Evolutionary conservation across 2,797 vertebrate genomes (phyloP).

Genomic region (Epinephelus awoara): DNA sequence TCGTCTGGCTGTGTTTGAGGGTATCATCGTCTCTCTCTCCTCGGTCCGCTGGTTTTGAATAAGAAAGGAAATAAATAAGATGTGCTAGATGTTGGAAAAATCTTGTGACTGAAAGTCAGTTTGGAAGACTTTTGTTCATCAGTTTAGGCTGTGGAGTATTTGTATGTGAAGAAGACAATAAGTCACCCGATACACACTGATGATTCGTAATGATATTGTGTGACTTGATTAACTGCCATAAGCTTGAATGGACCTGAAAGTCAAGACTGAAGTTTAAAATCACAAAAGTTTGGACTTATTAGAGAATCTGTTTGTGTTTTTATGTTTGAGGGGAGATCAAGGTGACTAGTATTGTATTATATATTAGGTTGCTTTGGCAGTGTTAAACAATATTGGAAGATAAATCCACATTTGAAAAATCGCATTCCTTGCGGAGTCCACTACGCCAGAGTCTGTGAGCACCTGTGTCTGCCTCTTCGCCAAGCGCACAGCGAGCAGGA

Average conservation of each 20-base stretch:
- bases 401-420: too few species aligned
- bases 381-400: too few species aligned
- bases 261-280: not conserved
- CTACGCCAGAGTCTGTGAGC: too few species aligned
- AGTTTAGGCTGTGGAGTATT: not conserved
- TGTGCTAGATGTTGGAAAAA: constrained; percentile 7
- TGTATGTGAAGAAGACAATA: not conserved
- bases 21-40: not conserved
- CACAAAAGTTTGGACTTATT: not conserved
- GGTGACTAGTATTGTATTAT: not conserved
- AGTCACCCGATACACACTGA: not conserved
- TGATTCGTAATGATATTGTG: not conserved
- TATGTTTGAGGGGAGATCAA: not conserved
- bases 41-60: constrained; percentile 6
- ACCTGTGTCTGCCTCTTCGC: too few species aligned
- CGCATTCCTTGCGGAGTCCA: too few species aligned
- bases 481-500: too few species aligned
- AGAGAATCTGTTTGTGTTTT: not conserved
- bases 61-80: constrained; percentile 20
- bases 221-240: not conserved
- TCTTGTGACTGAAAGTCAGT: constrained; percentile 1
- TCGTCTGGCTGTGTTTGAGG: constrained; percentile 30
- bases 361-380: too few species aligned
- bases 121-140: not conserved
- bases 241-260: not conserved